Conservation (phyloP, 2,113 vertebrate species). For the Puffinus mauretanicus region DNA sequence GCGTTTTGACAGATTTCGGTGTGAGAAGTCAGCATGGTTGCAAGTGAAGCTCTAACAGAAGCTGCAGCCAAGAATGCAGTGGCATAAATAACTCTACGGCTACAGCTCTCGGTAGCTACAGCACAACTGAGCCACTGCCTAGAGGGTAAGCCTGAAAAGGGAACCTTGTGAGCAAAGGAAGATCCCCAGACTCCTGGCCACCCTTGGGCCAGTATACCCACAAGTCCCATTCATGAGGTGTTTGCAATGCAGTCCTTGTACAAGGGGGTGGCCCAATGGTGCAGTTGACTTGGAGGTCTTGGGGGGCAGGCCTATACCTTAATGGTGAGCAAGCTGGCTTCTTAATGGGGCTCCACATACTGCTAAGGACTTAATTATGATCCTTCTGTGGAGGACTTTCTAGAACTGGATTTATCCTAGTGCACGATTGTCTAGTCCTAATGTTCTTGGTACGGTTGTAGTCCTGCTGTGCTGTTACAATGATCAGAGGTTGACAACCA, state of each 20-base stretch:
- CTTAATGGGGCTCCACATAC: neutral
- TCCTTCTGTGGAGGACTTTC: neutral
- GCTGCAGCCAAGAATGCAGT: neutral
- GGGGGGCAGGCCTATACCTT: neutral
- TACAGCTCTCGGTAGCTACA: neutral
- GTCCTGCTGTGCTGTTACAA: neutral
- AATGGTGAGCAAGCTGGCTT: neutral
- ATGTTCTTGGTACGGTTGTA: rapidly evolving
- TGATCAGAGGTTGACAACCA: rapidly evolving
- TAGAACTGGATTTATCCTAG: neutral
- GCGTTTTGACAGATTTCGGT: rapidly evolving
- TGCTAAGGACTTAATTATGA: neutral
- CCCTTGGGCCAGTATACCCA: no score
- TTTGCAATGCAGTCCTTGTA: neutral
- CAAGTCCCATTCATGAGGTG: neutral
- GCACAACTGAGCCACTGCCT: neutral
- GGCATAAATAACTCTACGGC: neutral
- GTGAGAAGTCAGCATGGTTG: neutral
- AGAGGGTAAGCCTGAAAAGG: neutral
- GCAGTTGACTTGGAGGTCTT: neutral
- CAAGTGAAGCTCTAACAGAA: neutral
- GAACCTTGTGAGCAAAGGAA: neutral
- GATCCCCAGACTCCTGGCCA: neutral
- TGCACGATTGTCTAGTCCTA: rapidly evolving
- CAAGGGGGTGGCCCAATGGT: no score